Evolutionary conservation across 2,113 vertebrate species (phyloP).

Genomic region (Hucho hucho): DNA sequence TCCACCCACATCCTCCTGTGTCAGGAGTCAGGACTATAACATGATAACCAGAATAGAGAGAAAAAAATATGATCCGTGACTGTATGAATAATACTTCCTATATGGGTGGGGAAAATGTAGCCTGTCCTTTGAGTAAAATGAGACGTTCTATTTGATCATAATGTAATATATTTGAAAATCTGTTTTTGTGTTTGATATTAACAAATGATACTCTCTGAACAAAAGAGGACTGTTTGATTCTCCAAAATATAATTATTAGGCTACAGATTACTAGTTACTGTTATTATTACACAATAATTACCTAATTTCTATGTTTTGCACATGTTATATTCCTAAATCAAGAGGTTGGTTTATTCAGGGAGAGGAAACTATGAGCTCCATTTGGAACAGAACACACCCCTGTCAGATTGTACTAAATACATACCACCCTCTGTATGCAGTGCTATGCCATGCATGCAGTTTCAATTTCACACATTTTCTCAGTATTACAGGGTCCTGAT

Average conservation of each 20-base stretch:
- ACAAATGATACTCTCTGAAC: neutral
- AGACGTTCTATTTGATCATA: neutral
- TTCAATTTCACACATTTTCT: conserved; percentile 28
- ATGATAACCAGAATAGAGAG: neutral
- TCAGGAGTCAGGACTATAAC: too few species aligned
- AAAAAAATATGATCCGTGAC: neutral
- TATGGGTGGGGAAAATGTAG: too few species aligned
- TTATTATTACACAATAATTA: neutral
- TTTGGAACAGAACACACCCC: neutral
- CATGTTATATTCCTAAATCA: neutral
- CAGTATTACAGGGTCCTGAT: conserved; percentile 31
- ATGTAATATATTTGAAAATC: neutral
- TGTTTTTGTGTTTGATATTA: neutral
- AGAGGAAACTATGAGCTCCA: neutral
- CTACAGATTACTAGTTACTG: too few species aligned
- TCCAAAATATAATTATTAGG: neutral
- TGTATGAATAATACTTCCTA: too few species aligned
- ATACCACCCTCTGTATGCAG: too few species aligned
- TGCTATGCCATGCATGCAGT: neutral
- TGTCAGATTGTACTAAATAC: conserved; percentile 2
- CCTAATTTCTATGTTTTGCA: neutral
- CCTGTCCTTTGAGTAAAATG: too few species aligned
- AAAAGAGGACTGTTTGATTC: too few species aligned
- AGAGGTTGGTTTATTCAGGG: neutral
- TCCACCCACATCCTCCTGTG: conserved; percentile 21